Evolutionary conservation across 2,888 invertebrate genomes (phyloP), one percentile per base, ranked within the genome.

Genomic region (Liposcelis brunnea): DNA sequence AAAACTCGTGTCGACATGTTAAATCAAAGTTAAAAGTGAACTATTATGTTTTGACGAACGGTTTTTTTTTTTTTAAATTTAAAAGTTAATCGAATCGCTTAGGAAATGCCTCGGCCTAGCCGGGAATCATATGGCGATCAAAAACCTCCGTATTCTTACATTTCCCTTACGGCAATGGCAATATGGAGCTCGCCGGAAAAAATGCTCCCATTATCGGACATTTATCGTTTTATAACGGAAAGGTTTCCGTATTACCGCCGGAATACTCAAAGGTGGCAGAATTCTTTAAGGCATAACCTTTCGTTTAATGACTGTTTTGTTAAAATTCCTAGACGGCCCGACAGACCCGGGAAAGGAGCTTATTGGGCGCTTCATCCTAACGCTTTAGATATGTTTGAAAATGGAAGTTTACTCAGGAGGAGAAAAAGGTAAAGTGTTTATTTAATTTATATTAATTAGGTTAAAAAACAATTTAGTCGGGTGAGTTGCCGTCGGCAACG

Each of bases 121-220:
- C 78, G 93, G 56, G 91, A 91, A 66, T 86, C 90, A 46, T 94
- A 94, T 69, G 91, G 91, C 61, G 93, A 93, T 64, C 91, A 95
- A 66, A 97, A 97, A 67, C 97, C 97, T 48, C 95, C 97, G 31
- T 97, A 94, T 65, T 95, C 94, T 34, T 97, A 97, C 67, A 97
- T 97, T 61, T 93, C 94, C 37, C 70, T 97, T 52, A 97, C 95
- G 32, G 95, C 95, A 49, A 97, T 97, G 97, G 97, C 97, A 47
- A 95, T 97, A 58, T 93, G 94, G 81, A 86, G 85, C 59, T 90
- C 90, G 11, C 78, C 83, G 45, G 94, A 95, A 65, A 91, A 94
- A 65, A 95, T 95, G 91, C 71, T 93, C 57, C 81, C 85, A 11
- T 67, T 85, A 46, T 77, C 77, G 44, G 85, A 86, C 61, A 90